Evolutionary conservation across 2,113 vertebrate genomes (phyloP), one percentile per base, ranked within the genome.

Genomic region (Mandrillus leucophaeus): DNA sequence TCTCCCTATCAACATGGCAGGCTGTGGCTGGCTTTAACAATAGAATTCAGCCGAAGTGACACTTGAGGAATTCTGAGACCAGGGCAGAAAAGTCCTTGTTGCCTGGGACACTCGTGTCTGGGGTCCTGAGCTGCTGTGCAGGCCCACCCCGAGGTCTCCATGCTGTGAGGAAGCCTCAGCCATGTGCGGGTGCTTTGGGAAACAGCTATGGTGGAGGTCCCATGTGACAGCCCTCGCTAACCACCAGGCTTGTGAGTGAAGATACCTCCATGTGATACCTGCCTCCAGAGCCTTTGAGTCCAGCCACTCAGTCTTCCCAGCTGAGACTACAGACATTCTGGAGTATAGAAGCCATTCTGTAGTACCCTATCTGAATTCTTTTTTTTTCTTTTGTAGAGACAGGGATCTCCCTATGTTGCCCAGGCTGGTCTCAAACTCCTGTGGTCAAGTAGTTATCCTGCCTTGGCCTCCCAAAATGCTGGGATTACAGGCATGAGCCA

Each of bases 161-260:
- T 4, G 30, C 40, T 5, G 52, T 17, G n/a, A 82, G 50, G 76
- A 85, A 81, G 76, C 22, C 0, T 3, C 43, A 11, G 76, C 68
- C 32, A 35, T 1, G 23, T 7, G 0, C 0, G 14, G 38, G 32
- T 45, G 48, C 18, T 64, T n/a, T 6, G 27, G 61, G n/a, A 59
- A 92, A 68, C 40, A 32, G 55, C 22, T 50, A 38, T 32, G 17
- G 22, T 17, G 5, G 20, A 20, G 45, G 43, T 32, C 23, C 35
- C 0, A 38, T 57, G 25, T 10, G 55, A 22, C 4, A 57, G 83
- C n/a, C 75, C 27, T 40, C 17, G 1, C 17, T 48, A 27, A 32
- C 50, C 72, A 40, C 13, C 3, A 20, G 35, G 30, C 25, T n/a
- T 1, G 1, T 11, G 16, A 18, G 55, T 88, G 30, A 52, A 38